Evolutionary conservation across 1,140 invertebrate species (phyloP).

Genomic region (Asobara japonica): DNA sequence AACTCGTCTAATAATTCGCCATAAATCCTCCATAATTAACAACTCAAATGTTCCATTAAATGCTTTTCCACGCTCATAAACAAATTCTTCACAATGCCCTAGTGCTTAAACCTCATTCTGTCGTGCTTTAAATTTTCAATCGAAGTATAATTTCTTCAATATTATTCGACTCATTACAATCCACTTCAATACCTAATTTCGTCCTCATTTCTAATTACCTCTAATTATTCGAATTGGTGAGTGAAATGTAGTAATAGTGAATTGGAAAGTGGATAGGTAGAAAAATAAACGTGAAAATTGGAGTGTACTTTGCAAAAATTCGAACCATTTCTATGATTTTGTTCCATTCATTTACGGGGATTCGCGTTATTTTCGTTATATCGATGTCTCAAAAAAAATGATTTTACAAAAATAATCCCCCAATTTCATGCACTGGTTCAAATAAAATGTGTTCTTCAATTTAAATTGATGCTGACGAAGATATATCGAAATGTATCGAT

Average conservation of each 20-base stretch:
- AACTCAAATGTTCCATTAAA: conserved; percentile 19
- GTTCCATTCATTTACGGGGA: too few species aligned
- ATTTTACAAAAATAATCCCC: conserved; percentile 1
- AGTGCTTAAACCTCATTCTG: conserved; percentile 24
- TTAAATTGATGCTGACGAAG: too few species aligned
- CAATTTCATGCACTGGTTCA: too few species aligned
- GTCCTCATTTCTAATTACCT: background rate
- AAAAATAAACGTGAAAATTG: background rate
- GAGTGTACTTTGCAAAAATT: background rate
- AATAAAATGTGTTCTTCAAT: too few species aligned
- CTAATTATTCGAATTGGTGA: background rate
- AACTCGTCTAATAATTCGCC: background rate
- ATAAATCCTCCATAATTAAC: conserved; percentile 19
- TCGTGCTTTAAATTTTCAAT: too few species aligned
- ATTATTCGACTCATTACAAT: background rate
- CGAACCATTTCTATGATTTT: background rate
- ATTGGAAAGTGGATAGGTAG: background rate
- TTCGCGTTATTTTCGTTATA: too few species aligned
- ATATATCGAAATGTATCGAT: too few species aligned
- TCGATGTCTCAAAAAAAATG: background rate
- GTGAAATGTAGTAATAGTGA: background rate
- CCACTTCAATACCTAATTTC: background rate
- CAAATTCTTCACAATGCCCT: conserved; percentile 33
- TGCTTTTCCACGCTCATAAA: background rate
- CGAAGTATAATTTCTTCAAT: too few species aligned